Percentiles rank a stretch among this genome's conserved stretches.
phyloP scores from a whole-genome alignment of 2,888 invertebrate species.

The Strigamia crassipes region DNA sequence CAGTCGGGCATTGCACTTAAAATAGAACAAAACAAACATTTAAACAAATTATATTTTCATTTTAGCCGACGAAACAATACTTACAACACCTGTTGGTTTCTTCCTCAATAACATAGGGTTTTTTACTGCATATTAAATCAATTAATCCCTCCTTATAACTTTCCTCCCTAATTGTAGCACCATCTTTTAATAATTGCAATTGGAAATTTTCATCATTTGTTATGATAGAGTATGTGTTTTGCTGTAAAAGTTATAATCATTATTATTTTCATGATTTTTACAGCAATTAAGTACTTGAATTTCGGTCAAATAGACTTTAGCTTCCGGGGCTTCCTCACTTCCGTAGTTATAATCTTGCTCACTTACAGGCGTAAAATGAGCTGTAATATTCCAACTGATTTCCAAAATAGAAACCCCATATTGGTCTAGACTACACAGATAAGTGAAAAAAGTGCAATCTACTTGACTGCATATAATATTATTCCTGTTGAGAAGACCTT shows the following conservation, averaged over 20 bases:
- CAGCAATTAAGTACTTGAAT: background rate
- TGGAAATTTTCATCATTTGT: conserved; percentile 19
- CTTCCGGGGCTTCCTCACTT: background rate
- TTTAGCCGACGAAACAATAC: background rate
- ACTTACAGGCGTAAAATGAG: background rate
- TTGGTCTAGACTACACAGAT: background rate
- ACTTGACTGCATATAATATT: background rate
- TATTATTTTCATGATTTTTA: background rate
- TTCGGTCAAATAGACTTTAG: conserved; percentile 19
- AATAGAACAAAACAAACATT: background rate
- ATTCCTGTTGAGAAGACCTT: background rate
- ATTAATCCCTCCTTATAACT: conserved; percentile 27
- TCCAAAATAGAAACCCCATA: background rate
- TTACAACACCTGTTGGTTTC: background rate
- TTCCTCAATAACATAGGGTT: background rate
- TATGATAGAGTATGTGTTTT: background rate
- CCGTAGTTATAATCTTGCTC: background rate
- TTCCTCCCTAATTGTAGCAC: background rate
- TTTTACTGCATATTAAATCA: background rate
- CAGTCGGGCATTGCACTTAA: conserved; percentile 42
- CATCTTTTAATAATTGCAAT: background rate
- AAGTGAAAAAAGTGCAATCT: conserved; percentile 25
- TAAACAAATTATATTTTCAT: background rate
- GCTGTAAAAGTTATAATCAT: background rate
- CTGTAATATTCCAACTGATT: conserved; percentile 41